A percentile compares a stretch with the other conserved stretches of the same genome.
Evolutionary conservation across 2,888 invertebrate species (phyloP).

Genomic region (Meliscaeva auricollis): DNA sequence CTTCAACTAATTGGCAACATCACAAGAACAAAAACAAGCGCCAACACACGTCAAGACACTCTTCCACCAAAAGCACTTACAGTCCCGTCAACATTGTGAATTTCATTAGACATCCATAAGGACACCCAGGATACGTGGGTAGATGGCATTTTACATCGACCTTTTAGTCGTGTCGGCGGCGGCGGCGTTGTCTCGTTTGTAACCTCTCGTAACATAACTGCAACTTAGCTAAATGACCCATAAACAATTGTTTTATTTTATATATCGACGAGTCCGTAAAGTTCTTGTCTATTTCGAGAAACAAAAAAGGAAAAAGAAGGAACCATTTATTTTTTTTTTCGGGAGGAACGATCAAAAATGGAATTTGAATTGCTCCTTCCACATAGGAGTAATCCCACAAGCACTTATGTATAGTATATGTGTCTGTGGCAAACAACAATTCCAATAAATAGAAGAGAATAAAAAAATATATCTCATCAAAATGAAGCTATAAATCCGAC

Average conservation of each 20-base stretch:
- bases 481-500: slow-evolving; percentile 72
- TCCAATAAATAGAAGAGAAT: slow-evolving; percentile 13
- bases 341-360: slow-evolving; percentile 52
- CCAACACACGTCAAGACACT: slow-evolving; percentile 15
- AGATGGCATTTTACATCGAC: slow-evolving; percentile 40
- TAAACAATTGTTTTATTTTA: slow-evolving; percentile 59
- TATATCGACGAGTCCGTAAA: slow-evolving; percentile 36
- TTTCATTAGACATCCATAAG: slow-evolving; percentile 50
- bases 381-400: slow-evolving; percentile 38
- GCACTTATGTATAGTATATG: slow-evolving; percentile 3
- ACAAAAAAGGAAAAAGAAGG: slow-evolving; percentile 32
- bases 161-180: slow-evolving; percentile 14
- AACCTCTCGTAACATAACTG: slow-evolving; percentile 49
- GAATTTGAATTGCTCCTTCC: slow-evolving; percentile 68
- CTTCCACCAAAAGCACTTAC: slow-evolving; percentile 25
- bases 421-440: slow-evolving; percentile 18
- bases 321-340: slow-evolving; percentile 26
- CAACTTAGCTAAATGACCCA: slow-evolving; percentile 75
- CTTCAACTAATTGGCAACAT: slow-evolving; percentile 73
- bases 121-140: slow-evolving; percentile 2
- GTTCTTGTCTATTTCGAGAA: neutral
- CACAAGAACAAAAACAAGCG: slow-evolving; percentile 12
- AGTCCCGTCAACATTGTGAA: slow-evolving; percentile 37
- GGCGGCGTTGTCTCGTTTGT: neutral
- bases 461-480: slow-evolving; percentile 54